Evolutionary conservation across 2,113 vertebrate genomes (phyloP), one percentile per base, ranked within the genome.

Genomic region (Agapornis roseicollis): DNA sequence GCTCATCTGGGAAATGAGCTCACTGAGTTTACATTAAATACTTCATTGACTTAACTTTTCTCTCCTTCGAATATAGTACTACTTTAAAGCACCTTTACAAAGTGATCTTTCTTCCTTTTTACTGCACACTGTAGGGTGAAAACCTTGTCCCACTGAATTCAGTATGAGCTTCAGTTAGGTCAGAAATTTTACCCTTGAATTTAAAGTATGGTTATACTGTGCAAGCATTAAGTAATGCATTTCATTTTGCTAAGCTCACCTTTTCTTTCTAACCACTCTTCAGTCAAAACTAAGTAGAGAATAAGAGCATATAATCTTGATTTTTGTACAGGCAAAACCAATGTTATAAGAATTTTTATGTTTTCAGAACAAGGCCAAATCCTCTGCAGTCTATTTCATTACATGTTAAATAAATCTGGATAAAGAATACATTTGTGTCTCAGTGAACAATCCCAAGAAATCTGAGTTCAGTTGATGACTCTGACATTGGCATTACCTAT

Each of bases 1-100:
- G 33, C 92, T 95, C 82, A 68, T 83, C 88, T 80, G 95, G 93
- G 92, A 94, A 78, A 88, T 95, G 85, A 95, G 69, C 92, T 94
- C 93, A 90, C 65, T 27, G 69, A 92, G 77, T 93, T 94, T 93
- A 84, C 52, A 79, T 84, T 11, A 94, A 96, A 86, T 88, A 88
- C 55, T 93, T 78, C 37, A 16, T 64, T 91, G 68, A 88, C 60
- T 94, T 86, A 80, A 80, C 79, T 92, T 90, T 88, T 42, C 49
- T 80, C 35, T 86, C 65, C 69, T 94, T 90, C 44, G 42, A 90
- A 83, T 78, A 15, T 42, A 55, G 39, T 31, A 29, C 64, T 94
- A 80, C 78, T 93, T 94, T 74, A 81, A 84, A 80, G 64, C 55
- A 56, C 64, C 37, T 94, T 78, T 63, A 83, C 27, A 80, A 85